Conservation (phyloP, 2,113 vertebrate species). For the Solea senegalensis region DNA sequence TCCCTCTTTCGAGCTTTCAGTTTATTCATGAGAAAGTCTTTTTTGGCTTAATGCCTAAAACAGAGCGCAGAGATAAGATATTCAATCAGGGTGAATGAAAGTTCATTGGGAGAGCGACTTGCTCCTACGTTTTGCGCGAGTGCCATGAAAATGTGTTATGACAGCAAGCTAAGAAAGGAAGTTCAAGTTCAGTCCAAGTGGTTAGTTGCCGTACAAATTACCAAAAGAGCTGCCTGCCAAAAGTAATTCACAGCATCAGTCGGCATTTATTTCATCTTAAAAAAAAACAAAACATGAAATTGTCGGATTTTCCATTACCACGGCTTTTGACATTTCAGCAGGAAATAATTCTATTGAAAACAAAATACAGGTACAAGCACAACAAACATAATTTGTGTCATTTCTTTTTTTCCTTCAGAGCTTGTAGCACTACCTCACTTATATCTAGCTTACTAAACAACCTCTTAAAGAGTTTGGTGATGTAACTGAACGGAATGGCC, state of each 20-base stretch:
- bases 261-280: conserved; percentile 26
- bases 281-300: conserved; percentile 20
- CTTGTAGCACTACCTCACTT: not conserved
- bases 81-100: conserved; percentile 68
- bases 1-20: conserved; percentile 26
- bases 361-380: too few relatives aligned
- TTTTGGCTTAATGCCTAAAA: conserved; percentile 61
- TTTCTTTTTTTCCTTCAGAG: not conserved
- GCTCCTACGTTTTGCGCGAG: conserved; percentile 47
- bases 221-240: conserved; percentile 1
- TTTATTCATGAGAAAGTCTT: conserved; percentile 71
- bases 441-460: conserved; percentile 7
- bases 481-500: conserved; percentile 13
- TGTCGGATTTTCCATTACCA: conserved; percentile 3
- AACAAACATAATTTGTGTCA: not conserved
- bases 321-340: not conserved
- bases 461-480: conserved; percentile 26
- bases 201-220: conserved; percentile 37
- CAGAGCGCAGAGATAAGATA: conserved; percentile 68
- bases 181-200: conserved; percentile 54
- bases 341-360: too few relatives aligned
- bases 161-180: conserved; percentile 41
- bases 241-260: conserved; percentile 1
- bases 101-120: conserved; percentile 62
- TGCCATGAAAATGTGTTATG: conserved; percentile 36